Evolutionary conservation across 2,113 vertebrate species (phyloP).

Genomic region (Hipposideros armiger): DNA sequence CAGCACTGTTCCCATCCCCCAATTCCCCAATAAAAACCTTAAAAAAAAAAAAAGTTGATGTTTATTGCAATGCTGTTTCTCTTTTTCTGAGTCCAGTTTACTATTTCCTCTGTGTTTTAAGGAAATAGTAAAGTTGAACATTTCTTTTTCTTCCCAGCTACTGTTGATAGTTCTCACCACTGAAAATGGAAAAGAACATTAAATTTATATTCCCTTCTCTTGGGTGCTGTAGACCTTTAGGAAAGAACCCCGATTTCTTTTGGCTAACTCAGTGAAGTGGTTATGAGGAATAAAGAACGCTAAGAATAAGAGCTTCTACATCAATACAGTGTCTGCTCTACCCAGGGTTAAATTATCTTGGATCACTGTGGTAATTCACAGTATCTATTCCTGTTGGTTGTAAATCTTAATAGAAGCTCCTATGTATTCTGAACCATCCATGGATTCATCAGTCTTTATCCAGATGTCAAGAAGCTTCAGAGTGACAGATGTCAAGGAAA

Average conservation of each 20-base stretch:
- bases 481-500: not conserved
- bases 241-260: constrained; percentile 32
- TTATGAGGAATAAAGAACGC: not conserved
- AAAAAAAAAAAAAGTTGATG: no score
- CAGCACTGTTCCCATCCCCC: no score
- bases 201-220: not conserved
- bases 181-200: not conserved
- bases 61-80: not conserved
- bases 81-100: not conserved
- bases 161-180: not conserved
- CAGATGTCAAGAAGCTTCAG: not conserved
- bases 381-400: not conserved
- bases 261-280: not conserved
- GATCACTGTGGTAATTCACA: not conserved
- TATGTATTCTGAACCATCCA: not conserved
- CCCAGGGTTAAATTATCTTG: not conserved
- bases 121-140: not conserved
- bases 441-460: not conserved
- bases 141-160: not conserved
- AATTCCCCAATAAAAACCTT: no score
- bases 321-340: not conserved
- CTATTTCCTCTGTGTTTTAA: not conserved
- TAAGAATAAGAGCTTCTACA: not conserved
- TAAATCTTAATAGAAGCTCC: not conserved
- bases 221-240: not conserved